Conservation (phyloP, 2,888 invertebrate species). For the Muschampia plurimacula region DNA sequence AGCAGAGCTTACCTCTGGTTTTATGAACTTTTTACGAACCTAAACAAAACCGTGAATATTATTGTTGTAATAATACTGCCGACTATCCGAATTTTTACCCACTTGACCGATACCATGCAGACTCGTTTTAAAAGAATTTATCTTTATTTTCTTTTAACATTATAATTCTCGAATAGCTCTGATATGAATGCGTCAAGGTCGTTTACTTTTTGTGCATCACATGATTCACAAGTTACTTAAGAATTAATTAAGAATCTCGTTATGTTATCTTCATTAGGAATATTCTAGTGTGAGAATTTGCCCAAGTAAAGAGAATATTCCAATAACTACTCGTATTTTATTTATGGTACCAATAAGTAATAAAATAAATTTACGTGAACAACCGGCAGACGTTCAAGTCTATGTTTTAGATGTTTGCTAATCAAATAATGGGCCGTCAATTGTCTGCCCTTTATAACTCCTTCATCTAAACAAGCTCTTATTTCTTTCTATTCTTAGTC, state of each 20-base stretch:
- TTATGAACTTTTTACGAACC: not conserved
- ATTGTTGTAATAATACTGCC: not conserved
- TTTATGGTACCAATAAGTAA: not conserved
- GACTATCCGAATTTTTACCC: not conserved
- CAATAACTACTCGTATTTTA: not conserved
- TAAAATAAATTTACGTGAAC: not conserved
- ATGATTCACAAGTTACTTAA: slow-evolving; percentile 16
- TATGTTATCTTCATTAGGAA: not conserved
- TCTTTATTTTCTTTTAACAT: not conserved
- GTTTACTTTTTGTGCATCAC: slow-evolving; percentile 31
- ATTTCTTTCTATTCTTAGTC: too few relatives aligned
- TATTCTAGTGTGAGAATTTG: slow-evolving; percentile 2
- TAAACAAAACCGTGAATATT: not conserved
- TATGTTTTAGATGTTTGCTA: not conserved
- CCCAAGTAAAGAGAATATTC: not conserved
- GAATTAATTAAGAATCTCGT: not conserved
- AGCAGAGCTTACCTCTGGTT: not conserved
- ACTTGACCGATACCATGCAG: not conserved
- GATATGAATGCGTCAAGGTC: slow-evolving; percentile 24
- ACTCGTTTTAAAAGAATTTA: not conserved
- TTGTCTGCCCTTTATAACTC: not conserved
- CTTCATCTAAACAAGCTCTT: too few relatives aligned
- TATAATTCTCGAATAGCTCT: not conserved
- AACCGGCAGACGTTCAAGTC: not conserved
- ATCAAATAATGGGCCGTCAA: not conserved